These are phyloP conservation scores for Loxodonta africana DNA, from an alignment of 2,113 vertebrate species.

Conservation along the genomic window DNA sequence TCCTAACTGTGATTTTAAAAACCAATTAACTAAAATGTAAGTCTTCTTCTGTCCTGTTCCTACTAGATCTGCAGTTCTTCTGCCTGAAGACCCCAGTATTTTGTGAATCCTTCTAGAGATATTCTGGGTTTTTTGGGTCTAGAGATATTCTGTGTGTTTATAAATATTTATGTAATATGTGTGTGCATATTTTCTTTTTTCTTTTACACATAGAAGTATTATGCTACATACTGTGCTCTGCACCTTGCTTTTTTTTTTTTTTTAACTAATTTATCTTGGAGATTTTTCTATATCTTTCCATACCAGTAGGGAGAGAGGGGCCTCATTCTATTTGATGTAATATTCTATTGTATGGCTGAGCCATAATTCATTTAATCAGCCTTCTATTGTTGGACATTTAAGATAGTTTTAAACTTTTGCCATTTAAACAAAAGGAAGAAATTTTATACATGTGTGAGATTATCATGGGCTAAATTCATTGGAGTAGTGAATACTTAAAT, in stretches of 20 bases:
- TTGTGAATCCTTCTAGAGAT: neutral
- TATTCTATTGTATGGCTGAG: neutral
- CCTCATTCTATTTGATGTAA: neutral
- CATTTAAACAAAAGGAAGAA: constrained; percentile 49
- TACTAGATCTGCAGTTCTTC: neutral
- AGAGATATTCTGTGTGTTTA: neutral
- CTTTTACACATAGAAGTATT: neutral
- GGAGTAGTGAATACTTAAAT: neutral
- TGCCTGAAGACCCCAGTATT: neutral
- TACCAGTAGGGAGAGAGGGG: neutral
- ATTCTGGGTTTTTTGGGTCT: neutral
- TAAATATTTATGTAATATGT: neutral
- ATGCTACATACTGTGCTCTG: neutral
- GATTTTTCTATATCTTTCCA: neutral
- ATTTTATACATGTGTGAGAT: neutral
- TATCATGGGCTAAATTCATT: neutral
- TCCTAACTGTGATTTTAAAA: neutral
- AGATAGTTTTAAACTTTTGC: constrained; percentile 23
- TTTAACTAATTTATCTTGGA: neutral
- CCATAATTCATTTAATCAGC: neutral
- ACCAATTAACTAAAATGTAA: neutral
- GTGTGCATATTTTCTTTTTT: neutral
- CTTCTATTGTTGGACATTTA: neutral
- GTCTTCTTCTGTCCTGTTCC: neutral
- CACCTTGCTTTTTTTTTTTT: neutral